Base-by-base conservation (phyloP, 2,888 invertebrate species). In the Bhutanitis thaidina region DNA sequence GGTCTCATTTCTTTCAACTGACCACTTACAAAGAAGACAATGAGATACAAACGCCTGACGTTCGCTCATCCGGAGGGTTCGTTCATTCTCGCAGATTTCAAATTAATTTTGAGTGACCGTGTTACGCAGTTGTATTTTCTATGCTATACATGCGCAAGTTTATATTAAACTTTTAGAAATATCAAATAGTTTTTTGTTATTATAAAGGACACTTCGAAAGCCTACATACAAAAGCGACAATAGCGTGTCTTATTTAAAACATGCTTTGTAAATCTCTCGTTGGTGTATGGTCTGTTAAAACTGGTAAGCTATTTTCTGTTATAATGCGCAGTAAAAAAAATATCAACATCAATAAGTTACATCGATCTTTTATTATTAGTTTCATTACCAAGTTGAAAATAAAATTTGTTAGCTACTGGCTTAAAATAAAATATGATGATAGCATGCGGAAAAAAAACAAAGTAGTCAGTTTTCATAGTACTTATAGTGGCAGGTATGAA, bases 21-120 rank as follows among this genome's bases (percentile, higher is more conserved):
- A 84, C 86, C 88, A 82, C 74, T 79, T 71, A 82, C 78, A 86
- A 82, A 76, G 83, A 75, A 80, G 77, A 86, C 83, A 85, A 86
- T 81, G 78, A 72, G 76, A 71, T 71, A 72, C 73, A 67, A 47
- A 69, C 67, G 73, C 67, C 71, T 79, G 76, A 77, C 77, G 73
- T 67, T 68, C 62, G 69, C 70, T 73, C 80, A 75, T 82, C 80
- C 80, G 82, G 82, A 78, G 84, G 80, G 77, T 57, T 65, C 57
- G 57, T 47, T 59, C 54, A 50, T 53, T 60, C n/a, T n/a, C 55
- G 62, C 62, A 59, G 63, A 66, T 69, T 69, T 71, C 61, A 62
- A 70, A 66, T 47, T 56, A 50, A 44, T 45, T 57, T 59, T 46
- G 53, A 49, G 37, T 34, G 7, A 12, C 12, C 7, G 27, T 8